Percentiles rank a stretch among this genome's conserved stretches.
phyloP scores from a whole-genome alignment of 1,140 invertebrate species.

The Drosophila lini region DNA sequence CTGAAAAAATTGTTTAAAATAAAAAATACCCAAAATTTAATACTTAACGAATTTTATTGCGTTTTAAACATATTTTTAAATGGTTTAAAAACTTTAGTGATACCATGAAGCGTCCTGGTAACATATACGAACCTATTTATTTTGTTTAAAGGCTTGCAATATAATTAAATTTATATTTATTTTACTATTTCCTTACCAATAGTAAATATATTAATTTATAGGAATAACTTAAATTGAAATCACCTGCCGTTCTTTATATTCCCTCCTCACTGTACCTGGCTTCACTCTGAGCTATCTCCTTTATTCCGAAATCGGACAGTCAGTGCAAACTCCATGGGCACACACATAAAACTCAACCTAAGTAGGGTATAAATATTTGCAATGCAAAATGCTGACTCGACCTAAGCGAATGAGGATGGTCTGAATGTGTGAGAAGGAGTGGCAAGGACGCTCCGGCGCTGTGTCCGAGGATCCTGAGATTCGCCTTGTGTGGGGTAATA shows the following conservation, averaged over 20 bases:
- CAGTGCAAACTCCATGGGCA: conserved; percentile 36
- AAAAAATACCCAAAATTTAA: no score
- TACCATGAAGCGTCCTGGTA: no score
- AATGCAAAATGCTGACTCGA: conserved; percentile 58
- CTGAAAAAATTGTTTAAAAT: no score
- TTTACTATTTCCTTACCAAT: no score
- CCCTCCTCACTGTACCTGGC: not conserved
- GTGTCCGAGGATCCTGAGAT: conserved; percentile 20
- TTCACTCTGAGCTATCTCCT: conserved; percentile 17
- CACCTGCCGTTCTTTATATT: not conserved
- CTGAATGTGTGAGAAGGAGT: conserved; percentile 19
- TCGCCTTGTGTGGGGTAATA: conserved; percentile 35
- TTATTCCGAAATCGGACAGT: conserved; percentile 18
- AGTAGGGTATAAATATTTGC: conserved; percentile 63
- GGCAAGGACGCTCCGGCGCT: conserved; percentile 12
- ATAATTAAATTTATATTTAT: no score
- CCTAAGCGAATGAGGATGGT: conserved; percentile 19
- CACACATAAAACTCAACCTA: conserved; percentile 52
- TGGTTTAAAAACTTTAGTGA: no score
- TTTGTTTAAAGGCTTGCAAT: no score
- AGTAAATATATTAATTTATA: no score
- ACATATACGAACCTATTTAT: no score
- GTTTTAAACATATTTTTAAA: no score
- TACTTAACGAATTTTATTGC: no score
- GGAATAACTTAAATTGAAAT: no score